phyloP scores from a whole-genome alignment of 1,140 invertebrate species.

The Steinernema khuongi region DNA sequence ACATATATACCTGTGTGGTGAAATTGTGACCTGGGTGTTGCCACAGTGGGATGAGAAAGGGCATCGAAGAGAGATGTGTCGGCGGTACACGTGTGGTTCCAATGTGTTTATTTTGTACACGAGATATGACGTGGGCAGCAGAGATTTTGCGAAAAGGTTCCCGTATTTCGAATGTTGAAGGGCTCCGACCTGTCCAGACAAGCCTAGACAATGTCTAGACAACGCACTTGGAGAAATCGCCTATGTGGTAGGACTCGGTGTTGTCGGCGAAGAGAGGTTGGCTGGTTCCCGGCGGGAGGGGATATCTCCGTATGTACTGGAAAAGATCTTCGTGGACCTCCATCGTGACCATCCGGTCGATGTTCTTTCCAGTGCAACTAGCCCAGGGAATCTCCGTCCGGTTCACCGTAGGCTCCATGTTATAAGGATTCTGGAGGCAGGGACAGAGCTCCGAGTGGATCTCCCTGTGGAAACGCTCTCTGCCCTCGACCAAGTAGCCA shows the following conservation, averaged over 20 bases:
- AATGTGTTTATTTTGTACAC: background rate
- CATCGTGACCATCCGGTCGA: conserved; percentile 54
- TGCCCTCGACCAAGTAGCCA: conserved; percentile 92
- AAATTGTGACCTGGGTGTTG: too few species aligned
- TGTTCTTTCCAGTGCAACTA: conserved; percentile 58
- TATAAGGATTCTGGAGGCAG: conserved; percentile 80
- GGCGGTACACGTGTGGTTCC: background rate
- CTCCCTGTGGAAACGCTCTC: conserved; percentile 94
- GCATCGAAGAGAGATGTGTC: too few species aligned
- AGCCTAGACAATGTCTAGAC: background rate
- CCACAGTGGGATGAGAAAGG: too few species aligned
- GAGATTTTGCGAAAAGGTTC: background rate
- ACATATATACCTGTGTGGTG: too few species aligned
- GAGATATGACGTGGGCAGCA: background rate
- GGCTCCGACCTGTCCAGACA: too few species aligned
- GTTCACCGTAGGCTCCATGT: conserved; percentile 82
- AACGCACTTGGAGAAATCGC: background rate
- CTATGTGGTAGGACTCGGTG: background rate
- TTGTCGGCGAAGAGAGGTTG: background rate
- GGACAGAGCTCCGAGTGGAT: conserved; percentile 99
- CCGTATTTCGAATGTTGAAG: background rate
- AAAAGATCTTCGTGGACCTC: conserved; percentile 85
- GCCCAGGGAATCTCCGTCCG: conserved; percentile 33
- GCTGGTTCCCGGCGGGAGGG: background rate
- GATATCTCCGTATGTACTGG: conserved; percentile 73